Conservation (phyloP, 2,797 vertebrate species). For the Ibycter americanus region DNA sequence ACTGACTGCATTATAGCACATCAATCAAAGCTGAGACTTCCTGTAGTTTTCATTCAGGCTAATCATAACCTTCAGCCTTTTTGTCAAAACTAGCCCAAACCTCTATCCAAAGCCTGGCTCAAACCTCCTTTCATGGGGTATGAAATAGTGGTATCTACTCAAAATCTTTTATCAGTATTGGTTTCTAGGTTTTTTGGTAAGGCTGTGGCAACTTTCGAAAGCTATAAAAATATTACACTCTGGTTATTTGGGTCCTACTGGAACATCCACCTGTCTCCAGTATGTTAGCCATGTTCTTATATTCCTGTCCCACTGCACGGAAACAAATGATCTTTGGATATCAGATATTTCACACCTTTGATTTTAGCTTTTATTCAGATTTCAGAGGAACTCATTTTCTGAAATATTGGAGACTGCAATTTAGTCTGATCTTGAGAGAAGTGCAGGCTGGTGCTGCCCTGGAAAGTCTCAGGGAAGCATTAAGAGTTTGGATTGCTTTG, state of each 20-base stretch:
- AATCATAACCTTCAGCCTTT: neutral
- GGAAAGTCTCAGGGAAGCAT: neutral
- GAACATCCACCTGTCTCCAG: neutral
- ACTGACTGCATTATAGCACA: rapidly evolving
- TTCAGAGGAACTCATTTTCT: neutral
- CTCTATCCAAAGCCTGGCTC: neutral
- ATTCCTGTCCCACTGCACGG: neutral
- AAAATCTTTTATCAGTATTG: neutral
- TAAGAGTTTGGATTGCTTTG: neutral
- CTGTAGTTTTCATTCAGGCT: neutral
- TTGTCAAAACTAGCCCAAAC: neutral
- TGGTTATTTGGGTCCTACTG: neutral
- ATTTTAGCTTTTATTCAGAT: neutral
- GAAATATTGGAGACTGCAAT: neutral
- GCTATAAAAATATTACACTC: neutral
- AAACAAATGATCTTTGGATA: neutral
- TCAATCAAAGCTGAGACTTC: neutral
- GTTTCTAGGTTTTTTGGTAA: neutral
- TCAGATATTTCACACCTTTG: neutral
- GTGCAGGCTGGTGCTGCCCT: neutral
- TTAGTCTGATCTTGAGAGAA: neutral
- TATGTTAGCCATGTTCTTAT: neutral
- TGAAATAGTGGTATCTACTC: neutral
- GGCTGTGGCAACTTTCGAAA: neutral
- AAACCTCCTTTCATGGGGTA: neutral